phyloP scores from a whole-genome alignment of 2,797 vertebrate genomes.

The Sitta carolinensis region DNA sequence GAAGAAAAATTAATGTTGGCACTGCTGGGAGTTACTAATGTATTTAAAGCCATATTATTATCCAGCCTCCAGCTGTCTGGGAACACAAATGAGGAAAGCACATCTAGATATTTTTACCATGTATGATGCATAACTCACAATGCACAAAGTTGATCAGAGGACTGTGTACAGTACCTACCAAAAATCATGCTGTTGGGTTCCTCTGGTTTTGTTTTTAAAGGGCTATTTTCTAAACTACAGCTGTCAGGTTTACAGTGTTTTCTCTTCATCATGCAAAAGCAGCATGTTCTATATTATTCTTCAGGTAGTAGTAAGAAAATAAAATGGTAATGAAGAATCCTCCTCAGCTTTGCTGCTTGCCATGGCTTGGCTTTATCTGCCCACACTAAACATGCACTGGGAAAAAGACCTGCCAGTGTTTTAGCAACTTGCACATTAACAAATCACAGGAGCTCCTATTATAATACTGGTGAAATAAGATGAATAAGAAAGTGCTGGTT shows the following conservation, averaged over 20 bases:
- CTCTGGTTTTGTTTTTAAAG: background rate
- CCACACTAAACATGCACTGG: background rate
- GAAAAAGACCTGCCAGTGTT: background rate
- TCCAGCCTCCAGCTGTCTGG: background rate
- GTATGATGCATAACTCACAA: background rate
- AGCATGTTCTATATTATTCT: background rate
- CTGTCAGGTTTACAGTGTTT: background rate
- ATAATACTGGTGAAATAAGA: background rate
- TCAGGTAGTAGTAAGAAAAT: background rate
- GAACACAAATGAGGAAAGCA: background rate
- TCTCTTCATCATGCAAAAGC: slow-evolving; percentile 2
- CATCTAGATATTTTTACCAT: slow-evolving; percentile 19
- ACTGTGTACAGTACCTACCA: background rate
- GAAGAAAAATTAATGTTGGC: slow-evolving; percentile 4
- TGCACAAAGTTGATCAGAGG: background rate
- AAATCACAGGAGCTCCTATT: background rate
- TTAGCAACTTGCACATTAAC: background rate
- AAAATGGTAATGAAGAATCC: slow-evolving; percentile 12
- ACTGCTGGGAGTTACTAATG: background rate
- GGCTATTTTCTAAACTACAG: background rate
- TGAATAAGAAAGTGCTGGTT: background rate
- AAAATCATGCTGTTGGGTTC: background rate
- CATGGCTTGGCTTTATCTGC: background rate
- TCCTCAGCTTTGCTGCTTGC: background rate
- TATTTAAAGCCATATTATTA: slow-evolving; percentile 5